Percentiles rank a stretch among this genome's conserved stretches.
These are phyloP conservation scores for Drosophila paramelanica DNA, from an alignment of 2,888 invertebrate genomes.

Conservation along the genomic window DNA sequence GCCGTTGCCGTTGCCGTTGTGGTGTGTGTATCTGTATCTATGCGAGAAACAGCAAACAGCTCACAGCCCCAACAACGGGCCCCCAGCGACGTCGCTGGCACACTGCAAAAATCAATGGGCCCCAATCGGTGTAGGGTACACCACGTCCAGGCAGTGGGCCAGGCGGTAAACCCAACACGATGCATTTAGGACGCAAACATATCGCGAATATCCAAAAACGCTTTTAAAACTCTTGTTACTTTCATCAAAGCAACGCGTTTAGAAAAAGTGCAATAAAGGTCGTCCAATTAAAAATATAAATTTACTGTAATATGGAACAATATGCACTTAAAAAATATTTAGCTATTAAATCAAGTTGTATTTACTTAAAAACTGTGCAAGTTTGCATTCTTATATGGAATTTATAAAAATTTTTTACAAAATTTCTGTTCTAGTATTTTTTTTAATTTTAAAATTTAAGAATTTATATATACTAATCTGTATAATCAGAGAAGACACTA, in stretches of 20 bases:
- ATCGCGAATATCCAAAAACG: slow-evolving; percentile 19
- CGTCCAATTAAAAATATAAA: slow-evolving; percentile 10
- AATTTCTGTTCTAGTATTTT: no score
- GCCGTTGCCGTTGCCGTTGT: slow-evolving; percentile 5
- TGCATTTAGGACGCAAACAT: slow-evolving; percentile 27
- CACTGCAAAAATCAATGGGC: slow-evolving; percentile 49
- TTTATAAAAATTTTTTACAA: no score
- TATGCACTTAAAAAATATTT: no score
- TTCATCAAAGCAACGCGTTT: slow-evolving; percentile 2
- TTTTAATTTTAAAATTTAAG: no score
- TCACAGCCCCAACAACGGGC: slow-evolving; percentile 39
- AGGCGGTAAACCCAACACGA: slow-evolving; percentile 33
- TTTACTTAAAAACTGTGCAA: no score
- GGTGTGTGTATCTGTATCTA: slow-evolving; percentile 58
- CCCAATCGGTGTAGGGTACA: slow-evolving; percentile 39
- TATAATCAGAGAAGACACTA: background rate
- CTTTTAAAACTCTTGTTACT: slow-evolving; percentile 1
- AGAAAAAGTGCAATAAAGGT: background rate
- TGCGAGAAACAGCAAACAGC: slow-evolving; percentile 52
- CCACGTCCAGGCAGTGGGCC: slow-evolving; percentile 42
- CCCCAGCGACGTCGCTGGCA: slow-evolving; percentile 33
- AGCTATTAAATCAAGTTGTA: no score
- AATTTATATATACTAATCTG: no score
- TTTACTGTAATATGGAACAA: no score
- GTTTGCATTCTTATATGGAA: no score